phyloP scores from a whole-genome alignment of 2,113 vertebrate genomes.

The Xiphophorus hellerii region DNA sequence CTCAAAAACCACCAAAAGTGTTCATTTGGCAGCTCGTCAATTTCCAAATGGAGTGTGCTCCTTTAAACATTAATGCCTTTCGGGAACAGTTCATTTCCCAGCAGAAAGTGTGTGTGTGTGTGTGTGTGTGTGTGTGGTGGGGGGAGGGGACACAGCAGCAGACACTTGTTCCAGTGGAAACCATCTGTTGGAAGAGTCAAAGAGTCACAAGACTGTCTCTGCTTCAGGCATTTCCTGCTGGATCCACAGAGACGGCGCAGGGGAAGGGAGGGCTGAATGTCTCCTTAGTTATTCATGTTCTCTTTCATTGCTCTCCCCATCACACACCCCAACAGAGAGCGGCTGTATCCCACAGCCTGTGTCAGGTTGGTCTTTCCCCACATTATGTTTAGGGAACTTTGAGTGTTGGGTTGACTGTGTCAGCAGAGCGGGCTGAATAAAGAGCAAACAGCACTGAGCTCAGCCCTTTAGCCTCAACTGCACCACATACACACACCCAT shows the following conservation, averaged over 20 bases:
- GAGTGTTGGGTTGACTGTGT: conserved; percentile 34
- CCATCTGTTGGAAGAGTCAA: conserved; percentile 80
- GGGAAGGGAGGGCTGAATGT: conserved; percentile 27
- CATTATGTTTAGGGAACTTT: conserved; percentile 48
- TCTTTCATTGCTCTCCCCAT: conserved; percentile 37
- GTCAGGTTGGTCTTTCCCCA: conserved; percentile 17
- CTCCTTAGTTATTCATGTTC: conserved; percentile 59
- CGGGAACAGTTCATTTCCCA: conserved; percentile 63
- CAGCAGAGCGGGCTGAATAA: conserved; percentile 55
- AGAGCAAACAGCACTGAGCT: conserved; percentile 37
- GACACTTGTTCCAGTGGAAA: conserved; percentile 81
- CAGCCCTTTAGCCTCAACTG: conserved; percentile 27
- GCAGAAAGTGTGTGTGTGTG: conserved; percentile 21
- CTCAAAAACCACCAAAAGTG: conserved; percentile 6
- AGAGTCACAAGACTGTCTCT: conserved; percentile 81
- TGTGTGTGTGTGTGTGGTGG: no score
- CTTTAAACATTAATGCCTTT: conserved; percentile 60
- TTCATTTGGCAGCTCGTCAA: neutral
- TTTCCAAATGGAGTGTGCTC: conserved; percentile 42
- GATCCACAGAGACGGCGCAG: conserved; percentile 49
- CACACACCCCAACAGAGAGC: conserved; percentile 31
- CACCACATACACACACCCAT: conserved; percentile 51
- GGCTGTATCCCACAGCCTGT: conserved; percentile 37
- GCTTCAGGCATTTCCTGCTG: conserved; percentile 83
- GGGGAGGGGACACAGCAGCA: conserved; percentile 62